Percentiles rank a stretch among this genome's conserved stretches.
Evolutionary conservation across 2,797 vertebrate genomes (phyloP).

Genomic region (Caiman crocodilus): DNA sequence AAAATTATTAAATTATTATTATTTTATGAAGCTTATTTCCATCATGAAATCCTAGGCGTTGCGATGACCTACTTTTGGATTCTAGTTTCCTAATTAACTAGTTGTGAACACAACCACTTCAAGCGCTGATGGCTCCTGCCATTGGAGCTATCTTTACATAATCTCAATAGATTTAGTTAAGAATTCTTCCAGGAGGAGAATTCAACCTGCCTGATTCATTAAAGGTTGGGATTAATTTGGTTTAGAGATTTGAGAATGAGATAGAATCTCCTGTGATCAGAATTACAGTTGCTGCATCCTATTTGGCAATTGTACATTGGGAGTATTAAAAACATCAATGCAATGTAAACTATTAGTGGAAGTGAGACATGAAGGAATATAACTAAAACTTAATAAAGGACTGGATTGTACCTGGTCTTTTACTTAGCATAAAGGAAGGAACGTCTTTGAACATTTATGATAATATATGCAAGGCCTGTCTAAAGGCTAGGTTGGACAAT

Average conservation of each 20-base stretch:
- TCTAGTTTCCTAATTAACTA: neutral
- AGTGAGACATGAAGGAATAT: rapidly evolving
- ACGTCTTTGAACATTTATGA: too few species aligned
- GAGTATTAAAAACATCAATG: neutral
- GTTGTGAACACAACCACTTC: neutral
- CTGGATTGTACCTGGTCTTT: neutral
- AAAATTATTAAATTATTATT: too few species aligned
- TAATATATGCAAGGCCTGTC: neutral
- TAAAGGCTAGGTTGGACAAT: neutral
- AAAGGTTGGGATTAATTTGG: neutral
- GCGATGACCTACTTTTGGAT: neutral
- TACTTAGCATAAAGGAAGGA: neutral
- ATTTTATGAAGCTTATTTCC: neutral
- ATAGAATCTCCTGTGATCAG: neutral
- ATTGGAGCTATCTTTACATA: neutral
- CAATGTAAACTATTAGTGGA: neutral
- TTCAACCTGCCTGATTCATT: neutral
- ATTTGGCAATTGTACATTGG: neutral
- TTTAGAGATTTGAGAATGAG: neutral
- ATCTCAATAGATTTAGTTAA: neutral
- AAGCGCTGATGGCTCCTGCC: neutral
- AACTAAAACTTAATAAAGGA: neutral
- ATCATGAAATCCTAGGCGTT: neutral
- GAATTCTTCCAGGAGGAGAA: neutral
- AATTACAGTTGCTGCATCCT: neutral